These are phyloP conservation scores for Anoplolepis gracilipes DNA, from an alignment of 1,140 invertebrate species.

Conservation along the genomic window DNA sequence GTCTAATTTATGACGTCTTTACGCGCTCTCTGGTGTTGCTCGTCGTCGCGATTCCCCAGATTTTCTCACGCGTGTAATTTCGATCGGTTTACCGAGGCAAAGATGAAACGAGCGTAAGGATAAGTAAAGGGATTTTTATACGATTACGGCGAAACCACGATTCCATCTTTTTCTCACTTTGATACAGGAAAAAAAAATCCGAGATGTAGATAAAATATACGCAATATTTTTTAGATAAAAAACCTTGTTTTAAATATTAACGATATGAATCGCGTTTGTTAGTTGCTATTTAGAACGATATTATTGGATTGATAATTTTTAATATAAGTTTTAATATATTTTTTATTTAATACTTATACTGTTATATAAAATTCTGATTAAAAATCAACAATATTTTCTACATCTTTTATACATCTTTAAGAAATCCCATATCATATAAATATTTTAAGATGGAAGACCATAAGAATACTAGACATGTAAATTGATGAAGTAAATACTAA, in stretches of 20 bases:
- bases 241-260: neutral
- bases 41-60: neutral
- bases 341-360: neutral
- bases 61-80: slow-evolving; percentile 41
- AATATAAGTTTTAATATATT: neutral
- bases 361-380: neutral
- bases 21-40: neutral
- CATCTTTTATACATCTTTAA: neutral
- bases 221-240: neutral
- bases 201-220: no score
- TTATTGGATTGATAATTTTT: neutral
- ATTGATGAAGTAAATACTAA: slow-evolving; percentile 1
- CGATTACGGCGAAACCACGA: neutral
- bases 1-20: slow-evolving; percentile 48
- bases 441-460: slow-evolving; percentile 8
- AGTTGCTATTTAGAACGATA: neutral
- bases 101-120: neutral
- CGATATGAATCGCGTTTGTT: neutral
- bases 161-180: neutral
- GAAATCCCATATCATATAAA: slow-evolving; percentile 8
- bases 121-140: slow-evolving; percentile 21
- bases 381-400: neutral
- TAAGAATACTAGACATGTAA: neutral
- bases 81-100: neutral
- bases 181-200: neutral